Evolutionary conservation across 2,888 invertebrate species (phyloP).

Genomic region (Ametastegia equiseti): DNA sequence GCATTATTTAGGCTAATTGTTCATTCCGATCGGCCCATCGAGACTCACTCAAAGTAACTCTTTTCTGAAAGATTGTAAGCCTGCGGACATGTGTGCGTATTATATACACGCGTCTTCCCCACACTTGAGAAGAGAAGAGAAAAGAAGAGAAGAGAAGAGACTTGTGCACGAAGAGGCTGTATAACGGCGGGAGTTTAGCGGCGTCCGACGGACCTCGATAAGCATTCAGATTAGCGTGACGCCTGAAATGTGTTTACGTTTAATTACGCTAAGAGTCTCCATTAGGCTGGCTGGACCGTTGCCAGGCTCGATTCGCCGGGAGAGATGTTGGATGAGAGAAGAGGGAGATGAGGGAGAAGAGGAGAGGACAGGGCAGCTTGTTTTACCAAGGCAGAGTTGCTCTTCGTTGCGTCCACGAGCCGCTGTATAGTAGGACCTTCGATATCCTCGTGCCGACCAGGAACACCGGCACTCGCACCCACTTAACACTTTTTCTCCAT

Average conservation of each 20-base stretch:
- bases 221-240: conserved; percentile 75
- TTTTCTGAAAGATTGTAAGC: not conserved
- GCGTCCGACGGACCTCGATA: conserved; percentile 70
- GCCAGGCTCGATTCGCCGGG: conserved; percentile 69
- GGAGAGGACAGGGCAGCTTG: conserved; percentile 5
- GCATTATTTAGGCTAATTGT: conserved; percentile 29
- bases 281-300: conserved; percentile 75
- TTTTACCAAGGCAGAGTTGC: conserved; percentile 47
- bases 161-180: conserved; percentile 11
- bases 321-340: conserved; percentile 54
- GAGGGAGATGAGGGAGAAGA: not conserved
- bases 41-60: conserved; percentile 21
- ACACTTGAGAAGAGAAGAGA: not conserved
- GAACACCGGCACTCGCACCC: too few relatives aligned
- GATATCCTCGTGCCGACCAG: not conserved
- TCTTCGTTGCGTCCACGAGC: not conserved
- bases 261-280: conserved; percentile 76
- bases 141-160: not conserved
- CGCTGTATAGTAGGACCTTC: not conserved
- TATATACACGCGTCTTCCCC: not conserved
- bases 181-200: conserved; percentile 30
- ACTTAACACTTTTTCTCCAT: conserved; percentile 41
- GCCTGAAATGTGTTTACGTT: conserved; percentile 75
- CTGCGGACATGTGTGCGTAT: not conserved
- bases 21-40: not conserved